phyloP scores from a whole-genome alignment of 2,888 invertebrate genomes.

The Metallyticus violacea region DNA sequence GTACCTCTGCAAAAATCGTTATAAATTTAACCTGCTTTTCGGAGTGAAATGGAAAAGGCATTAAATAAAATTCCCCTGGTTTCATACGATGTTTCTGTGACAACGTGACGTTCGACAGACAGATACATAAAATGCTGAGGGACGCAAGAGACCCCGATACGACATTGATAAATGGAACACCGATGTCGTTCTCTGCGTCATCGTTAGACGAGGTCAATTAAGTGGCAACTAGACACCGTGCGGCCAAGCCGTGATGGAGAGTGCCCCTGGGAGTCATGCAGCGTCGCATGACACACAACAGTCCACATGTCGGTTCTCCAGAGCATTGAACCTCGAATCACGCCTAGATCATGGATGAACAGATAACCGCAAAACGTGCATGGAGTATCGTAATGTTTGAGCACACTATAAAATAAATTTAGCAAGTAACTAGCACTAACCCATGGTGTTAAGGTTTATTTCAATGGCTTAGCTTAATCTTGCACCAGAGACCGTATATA shows the following conservation, averaged over 20 bases:
- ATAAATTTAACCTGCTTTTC: neutral
- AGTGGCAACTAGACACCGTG: conserved; percentile 2
- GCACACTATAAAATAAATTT: neutral
- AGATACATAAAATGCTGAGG: neutral
- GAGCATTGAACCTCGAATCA: neutral
- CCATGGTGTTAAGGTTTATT: neutral
- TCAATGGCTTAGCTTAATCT: neutral
- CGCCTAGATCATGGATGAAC: neutral
- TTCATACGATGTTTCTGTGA: neutral
- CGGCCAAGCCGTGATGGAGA: neutral
- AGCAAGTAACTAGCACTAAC: neutral
- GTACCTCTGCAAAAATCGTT: neutral
- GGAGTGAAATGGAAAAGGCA: neutral
- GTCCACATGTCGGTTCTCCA: neutral
- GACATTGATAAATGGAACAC: conserved; percentile 8
- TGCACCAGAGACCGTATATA: neutral
- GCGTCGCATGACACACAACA: neutral
- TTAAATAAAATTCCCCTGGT: neutral
- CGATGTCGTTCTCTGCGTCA: conserved; percentile 1
- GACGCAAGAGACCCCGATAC: neutral
- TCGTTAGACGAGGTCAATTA: conserved; percentile 20
- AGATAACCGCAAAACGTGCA: neutral
- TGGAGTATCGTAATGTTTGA: neutral
- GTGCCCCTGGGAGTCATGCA: conserved; percentile 6
- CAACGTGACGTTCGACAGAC: neutral